phyloP scores from a whole-genome alignment of 1,140 invertebrate species.

The Charaxes varanes region DNA sequence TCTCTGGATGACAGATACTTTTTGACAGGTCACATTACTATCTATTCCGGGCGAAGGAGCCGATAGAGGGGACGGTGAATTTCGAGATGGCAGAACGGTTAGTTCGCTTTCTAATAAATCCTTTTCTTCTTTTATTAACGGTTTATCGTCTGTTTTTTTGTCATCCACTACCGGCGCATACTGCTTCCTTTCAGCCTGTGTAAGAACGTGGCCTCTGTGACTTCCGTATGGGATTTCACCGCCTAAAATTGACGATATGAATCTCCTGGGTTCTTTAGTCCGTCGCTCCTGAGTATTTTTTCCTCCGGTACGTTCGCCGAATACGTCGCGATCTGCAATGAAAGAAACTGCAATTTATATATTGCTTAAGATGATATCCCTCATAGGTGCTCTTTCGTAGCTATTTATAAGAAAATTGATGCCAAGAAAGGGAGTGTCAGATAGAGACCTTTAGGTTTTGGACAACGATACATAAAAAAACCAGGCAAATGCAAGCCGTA shows the following conservation, averaged over 20 bases:
- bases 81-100: conserved; percentile 65
- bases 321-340: conserved; percentile 69
- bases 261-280: conserved; percentile 76
- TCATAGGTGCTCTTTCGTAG: too few relatives aligned
- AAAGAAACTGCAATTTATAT: conserved; percentile 17
- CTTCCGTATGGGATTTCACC: conserved; percentile 85
- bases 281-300: conserved; percentile 42
- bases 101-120: conserved; percentile 53
- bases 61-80: conserved; percentile 64
- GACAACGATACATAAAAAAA: too few relatives aligned
- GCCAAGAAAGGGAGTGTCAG: too few relatives aligned
- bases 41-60: conserved; percentile 63
- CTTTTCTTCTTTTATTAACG: conserved; percentile 65
- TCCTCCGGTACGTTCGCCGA: conserved; percentile 49
- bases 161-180: conserved; percentile 78
- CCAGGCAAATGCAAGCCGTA: too few relatives aligned
- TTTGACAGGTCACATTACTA: conserved; percentile 75
- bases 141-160: conserved; percentile 60
- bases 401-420: too few relatives aligned
- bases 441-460: too few relatives aligned
- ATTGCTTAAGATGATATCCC: too few relatives aligned
- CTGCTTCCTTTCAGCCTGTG: conserved; percentile 85
- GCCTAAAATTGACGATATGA: conserved; percentile 85
- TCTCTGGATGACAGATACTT: conserved; percentile 87
- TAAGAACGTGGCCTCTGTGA: conserved; percentile 80